phyloP scores from a whole-genome alignment of 2,888 invertebrate species.

The Cecidostiba fungosa region DNA sequence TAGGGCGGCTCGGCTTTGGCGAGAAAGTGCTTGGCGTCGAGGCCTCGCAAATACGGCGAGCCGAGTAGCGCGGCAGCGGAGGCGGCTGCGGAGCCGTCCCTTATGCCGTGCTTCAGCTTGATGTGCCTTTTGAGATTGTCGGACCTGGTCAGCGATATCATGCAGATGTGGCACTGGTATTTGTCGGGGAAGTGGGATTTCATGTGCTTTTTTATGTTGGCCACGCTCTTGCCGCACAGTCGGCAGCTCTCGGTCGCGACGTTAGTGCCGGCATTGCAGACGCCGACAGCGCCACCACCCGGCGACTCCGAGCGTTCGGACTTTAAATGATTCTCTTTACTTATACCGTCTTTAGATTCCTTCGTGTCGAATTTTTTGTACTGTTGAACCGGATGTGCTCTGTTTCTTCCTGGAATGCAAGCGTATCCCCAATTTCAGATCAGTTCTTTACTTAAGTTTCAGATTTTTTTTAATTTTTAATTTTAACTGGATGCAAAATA shows the following conservation, averaged over 20 bases:
- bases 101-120: conserved; percentile 80
- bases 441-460: conserved; percentile 58
- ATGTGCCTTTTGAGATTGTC: conserved; percentile 82
- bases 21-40: conserved; percentile 69
- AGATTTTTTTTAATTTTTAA: conserved; percentile 39
- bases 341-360: conserved; percentile 76
- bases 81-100: conserved; percentile 72
- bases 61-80: conserved; percentile 53
- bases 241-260: conserved; percentile 76
- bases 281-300: conserved; percentile 57
- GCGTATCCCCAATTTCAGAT: conserved; percentile 73
- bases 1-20: conserved; percentile 76
- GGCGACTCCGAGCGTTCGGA: conserved; percentile 61
- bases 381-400: conserved; percentile 64
- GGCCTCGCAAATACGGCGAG: conserved; percentile 57
- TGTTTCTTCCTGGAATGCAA: conserved; percentile 79
- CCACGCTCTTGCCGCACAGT: conserved; percentile 79
- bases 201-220: conserved; percentile 80
- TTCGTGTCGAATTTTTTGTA: conserved; percentile 60
- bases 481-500: conserved; percentile 58
- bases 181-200: conserved; percentile 80
- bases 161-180: conserved; percentile 80
- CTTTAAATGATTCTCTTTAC: conserved; percentile 77
- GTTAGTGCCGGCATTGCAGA: conserved; percentile 3
- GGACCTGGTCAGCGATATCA: conserved; percentile 81